Evolutionary conservation across 2,113 vertebrate species (phyloP).

Genomic region (Silurus glanis): DNA sequence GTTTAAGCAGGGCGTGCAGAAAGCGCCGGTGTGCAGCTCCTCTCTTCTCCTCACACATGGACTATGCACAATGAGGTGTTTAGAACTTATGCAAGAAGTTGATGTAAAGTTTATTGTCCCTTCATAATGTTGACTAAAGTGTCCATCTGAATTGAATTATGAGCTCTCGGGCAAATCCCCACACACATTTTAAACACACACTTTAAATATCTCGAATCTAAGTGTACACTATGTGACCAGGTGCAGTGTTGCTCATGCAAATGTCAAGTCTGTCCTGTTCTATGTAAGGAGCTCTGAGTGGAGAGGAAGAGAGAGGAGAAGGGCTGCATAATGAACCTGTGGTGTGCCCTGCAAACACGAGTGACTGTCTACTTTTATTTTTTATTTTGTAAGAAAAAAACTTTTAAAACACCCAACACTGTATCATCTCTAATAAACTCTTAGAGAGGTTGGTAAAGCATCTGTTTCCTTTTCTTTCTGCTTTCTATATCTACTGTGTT

Average conservation of each 20-base stretch:
- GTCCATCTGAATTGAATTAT: slow-evolving; percentile 20
- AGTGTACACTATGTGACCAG: slow-evolving; percentile 18
- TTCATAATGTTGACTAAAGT: background rate
- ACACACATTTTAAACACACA: slow-evolving; percentile 14
- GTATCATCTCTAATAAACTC: slow-evolving; percentile 74
- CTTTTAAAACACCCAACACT: slow-evolving; percentile 60
- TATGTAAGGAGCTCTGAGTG: slow-evolving; percentile 19
- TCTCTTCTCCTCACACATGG: slow-evolving; percentile 35
- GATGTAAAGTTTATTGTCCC: slow-evolving; percentile 13
- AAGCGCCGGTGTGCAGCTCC: slow-evolving; percentile 11
- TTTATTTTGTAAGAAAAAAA: slow-evolving; percentile 56
- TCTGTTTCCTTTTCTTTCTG: background rate
- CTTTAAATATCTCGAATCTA: background rate
- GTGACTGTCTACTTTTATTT: slow-evolving; percentile 62
- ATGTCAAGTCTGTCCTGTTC: slow-evolving; percentile 23
- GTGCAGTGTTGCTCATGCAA: background rate
- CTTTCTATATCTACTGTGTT: background rate
- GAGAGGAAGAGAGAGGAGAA: slow-evolving; percentile 6
- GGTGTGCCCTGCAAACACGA: slow-evolving; percentile 50
- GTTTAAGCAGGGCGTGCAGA: slow-evolving; percentile 24
- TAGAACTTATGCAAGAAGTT: slow-evolving; percentile 26
- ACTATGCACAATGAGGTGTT: slow-evolving; percentile 29
- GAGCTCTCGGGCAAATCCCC: background rate
- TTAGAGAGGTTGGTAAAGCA: slow-evolving; percentile 60
- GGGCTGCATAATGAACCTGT: slow-evolving; percentile 43